phyloP scores from a whole-genome alignment of 1,140 invertebrate genomes.

The Wasmannia auropunctata region DNA sequence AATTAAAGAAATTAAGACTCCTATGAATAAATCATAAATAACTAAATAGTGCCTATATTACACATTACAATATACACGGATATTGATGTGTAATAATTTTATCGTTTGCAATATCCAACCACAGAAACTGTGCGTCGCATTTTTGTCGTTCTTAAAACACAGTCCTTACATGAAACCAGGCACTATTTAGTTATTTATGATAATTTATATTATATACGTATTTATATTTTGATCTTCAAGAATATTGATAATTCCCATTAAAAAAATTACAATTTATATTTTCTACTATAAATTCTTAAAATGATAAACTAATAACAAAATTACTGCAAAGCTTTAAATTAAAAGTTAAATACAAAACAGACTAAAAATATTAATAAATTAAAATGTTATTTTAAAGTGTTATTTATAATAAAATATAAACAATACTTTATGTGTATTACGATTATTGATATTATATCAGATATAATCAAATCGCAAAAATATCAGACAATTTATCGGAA shows the following conservation, averaged over 20 bases:
- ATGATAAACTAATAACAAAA: neutral
- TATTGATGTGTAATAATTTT: too few relatives aligned
- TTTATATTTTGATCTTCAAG: neutral
- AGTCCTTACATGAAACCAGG: too few relatives aligned
- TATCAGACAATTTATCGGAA: neutral
- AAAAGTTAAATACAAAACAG: neutral
- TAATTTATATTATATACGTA: neutral
- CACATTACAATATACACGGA: too few relatives aligned
- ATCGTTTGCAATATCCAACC: too few relatives aligned
- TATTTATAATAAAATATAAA: neutral
- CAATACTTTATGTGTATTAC: neutral
- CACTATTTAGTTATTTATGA: too few relatives aligned
- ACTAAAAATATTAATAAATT: neutral
- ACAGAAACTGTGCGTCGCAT: too few relatives aligned
- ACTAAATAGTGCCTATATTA: too few relatives aligned
- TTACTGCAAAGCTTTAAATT: neutral
- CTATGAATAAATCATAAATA: too few relatives aligned
- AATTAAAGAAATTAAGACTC: too few relatives aligned
- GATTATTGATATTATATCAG: neutral
- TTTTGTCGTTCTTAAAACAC: too few relatives aligned
- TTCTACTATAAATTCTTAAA: neutral
- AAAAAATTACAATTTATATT: neutral
- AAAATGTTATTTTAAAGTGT: neutral
- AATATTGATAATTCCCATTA: neutral
- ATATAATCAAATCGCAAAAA: neutral